A percentile compares a stretch with the other conserved stretches of the same genome.
Evolutionary conservation across 2,888 invertebrate genomes (phyloP).

Genomic region (Dendrolimus houi): DNA sequence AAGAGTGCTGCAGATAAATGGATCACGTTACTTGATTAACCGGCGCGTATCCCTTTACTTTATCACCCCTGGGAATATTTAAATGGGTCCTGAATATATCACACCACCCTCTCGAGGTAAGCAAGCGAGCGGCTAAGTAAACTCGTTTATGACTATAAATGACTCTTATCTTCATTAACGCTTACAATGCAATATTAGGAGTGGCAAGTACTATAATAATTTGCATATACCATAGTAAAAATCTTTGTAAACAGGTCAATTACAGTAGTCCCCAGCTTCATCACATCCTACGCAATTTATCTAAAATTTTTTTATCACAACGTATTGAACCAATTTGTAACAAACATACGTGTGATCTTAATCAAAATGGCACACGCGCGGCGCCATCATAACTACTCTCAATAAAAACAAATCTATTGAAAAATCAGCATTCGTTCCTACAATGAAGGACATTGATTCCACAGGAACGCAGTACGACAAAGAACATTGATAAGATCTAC

Average conservation of each 20-base stretch:
- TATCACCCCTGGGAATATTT: conserved; percentile 73
- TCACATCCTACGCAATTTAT: background rate
- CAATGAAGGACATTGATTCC: conserved; percentile 36
- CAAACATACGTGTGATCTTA: conserved; percentile 48
- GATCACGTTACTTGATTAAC: conserved; percentile 76
- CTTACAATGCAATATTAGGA: conserved; percentile 26
- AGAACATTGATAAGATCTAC: too few species aligned
- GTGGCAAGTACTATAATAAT: conserved; percentile 17
- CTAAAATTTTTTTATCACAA: conserved; percentile 43
- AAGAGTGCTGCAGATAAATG: conserved; percentile 73
- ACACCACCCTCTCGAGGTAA: conserved; percentile 61
- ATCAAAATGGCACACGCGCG: conserved; percentile 67
- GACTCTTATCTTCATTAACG: conserved; percentile 56
- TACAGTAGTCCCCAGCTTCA: background rate
- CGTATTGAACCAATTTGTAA: conserved; percentile 66
- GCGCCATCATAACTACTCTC: conserved; percentile 55
- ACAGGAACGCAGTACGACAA: conserved; percentile 21
- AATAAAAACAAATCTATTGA: conserved; percentile 52
- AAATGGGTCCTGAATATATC: conserved; percentile 72
- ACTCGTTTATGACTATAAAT: conserved; percentile 59
- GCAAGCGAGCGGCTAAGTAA: conserved; percentile 47
- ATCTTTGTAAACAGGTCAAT: background rate
- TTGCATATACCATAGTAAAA: background rate
- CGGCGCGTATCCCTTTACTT: conserved; percentile 68
- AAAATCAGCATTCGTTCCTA: conserved; percentile 55